Evolutionary conservation across 2,888 invertebrate genomes (phyloP).

Genomic region (Thysanoteuthis rhombus): DNA sequence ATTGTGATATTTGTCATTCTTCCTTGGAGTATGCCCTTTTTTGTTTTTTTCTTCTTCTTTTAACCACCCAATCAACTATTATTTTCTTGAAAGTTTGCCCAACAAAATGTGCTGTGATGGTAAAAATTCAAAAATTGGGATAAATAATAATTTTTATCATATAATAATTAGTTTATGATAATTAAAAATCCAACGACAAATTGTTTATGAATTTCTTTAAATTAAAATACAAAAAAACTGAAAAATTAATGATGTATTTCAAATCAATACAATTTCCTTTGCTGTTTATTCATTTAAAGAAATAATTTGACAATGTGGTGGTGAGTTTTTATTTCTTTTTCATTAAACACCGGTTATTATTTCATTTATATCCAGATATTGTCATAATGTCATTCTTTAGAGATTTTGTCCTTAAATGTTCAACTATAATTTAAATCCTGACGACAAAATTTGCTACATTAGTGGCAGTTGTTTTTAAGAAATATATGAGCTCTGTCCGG

Average conservation of each 20-base stretch:
- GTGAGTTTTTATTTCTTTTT: background rate
- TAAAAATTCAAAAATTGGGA: background rate
- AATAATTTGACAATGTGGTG: background rate
- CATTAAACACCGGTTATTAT: too few species aligned
- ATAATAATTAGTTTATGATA: background rate
- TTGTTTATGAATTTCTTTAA: background rate
- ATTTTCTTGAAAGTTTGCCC: background rate
- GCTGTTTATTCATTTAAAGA: background rate
- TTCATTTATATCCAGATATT: too few species aligned
- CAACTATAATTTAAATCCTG: background rate
- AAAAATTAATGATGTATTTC: background rate
- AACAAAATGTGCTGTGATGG: background rate
- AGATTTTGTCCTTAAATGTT: background rate
- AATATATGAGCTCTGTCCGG: too few species aligned
- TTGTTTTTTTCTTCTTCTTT: background rate
- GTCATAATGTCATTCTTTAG: background rate
- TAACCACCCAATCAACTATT: background rate
- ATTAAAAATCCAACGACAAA: background rate
- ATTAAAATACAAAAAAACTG: background rate
- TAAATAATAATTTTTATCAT: background rate
- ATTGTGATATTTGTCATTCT: constrained; percentile 12
- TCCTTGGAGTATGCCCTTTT: background rate
- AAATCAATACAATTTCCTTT: background rate
- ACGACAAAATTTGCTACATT: background rate
- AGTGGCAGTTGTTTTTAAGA: too few species aligned